Base-by-base conservation (phyloP, 2,113 vertebrate species). In the Thymallus thymallus region DNA sequence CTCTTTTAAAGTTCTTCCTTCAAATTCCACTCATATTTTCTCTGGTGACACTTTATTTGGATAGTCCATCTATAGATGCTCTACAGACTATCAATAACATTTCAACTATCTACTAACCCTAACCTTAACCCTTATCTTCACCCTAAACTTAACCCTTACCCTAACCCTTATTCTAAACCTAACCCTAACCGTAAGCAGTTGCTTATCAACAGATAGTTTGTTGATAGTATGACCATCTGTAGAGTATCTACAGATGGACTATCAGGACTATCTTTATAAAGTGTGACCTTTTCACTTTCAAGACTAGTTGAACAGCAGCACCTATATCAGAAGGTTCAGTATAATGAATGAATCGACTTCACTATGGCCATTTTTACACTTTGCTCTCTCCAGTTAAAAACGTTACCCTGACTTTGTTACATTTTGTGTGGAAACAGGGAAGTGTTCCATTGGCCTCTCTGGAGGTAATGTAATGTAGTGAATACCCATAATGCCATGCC, bases 1-100 rank as follows among this genome's bases (percentile, higher is more conserved):
- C 56, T 76, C 71, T 77, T 86, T 86, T 84, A 82, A 86, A 82
- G 78, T 85, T 84, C 69, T 76, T 73, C 75, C 76, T 84, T 82
- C 55, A 20, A 73, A 74, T 79, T 80, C 75, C 32, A 3, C 76
- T 79, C 77, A 69, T 75, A 60, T 79, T 41, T 80, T 80, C 78
- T 69, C 79, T 87, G 80, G 86, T 74, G 73, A 80, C 67, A 76
- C 7, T 62, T 41, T 41, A 9, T 41, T 41, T 41, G 9, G 35
- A 41, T 41, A 12, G 35, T 41, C 35, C 35, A 10, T 9, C 35
- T 41, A 7, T 41, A 41, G 35, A 41, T 41, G 35, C 35, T 41
- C 35, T 41, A 41, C 35, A 41, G 35, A 10, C 35, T 10, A 7
- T 41, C 35, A 41, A 7, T 9, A 41, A 41, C 35, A 41, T 41